Base-by-base conservation (phyloP, 1,140 invertebrate species). In the Lineus longissimus region DNA sequence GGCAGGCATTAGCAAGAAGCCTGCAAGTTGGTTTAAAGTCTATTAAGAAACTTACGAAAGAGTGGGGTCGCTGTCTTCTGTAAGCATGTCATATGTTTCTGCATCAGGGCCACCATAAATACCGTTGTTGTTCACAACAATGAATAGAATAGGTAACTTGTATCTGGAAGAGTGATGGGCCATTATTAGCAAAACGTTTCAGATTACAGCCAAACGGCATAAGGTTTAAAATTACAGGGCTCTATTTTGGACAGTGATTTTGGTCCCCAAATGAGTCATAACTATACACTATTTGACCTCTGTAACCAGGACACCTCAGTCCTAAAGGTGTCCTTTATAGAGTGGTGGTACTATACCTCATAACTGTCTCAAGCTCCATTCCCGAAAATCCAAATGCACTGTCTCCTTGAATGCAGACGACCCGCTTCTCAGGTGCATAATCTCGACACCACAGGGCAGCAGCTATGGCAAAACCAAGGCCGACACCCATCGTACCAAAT, bases 401-500 rank as follows among this genome's bases (percentile, higher is more conserved):
- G 78, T 98, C 95, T 0, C 95, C 94, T 83, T 96, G 91, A 0
- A 96, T 88, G 70, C 86, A 88, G 40, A 97, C 83, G 0, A 97
- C 93, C 72, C 88, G 84, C 76, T 95, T 95, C 0, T 83, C 81
- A 0, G 92, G 91, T 17, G 86, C 85, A 80, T 90, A 82, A 72
- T 95, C 89, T 68, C 89, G 87, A 75, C 92, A 94, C 81, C 89
- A 95, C 62, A 97, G 82, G 6, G 93, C 93, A 30, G 95, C 92
- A 23, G 95, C 94, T 55, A 97, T 88, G 0, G 92, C 94, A 82
- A 93, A 98, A 17, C 94, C 95, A 1, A 90, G 86, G 19, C 95
- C 95, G 59, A 98, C 93, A 17, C 95, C 95, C 94, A 98, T 97
- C 0, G 95, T 97, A 19, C 94, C 95, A 84, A 96, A 97, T 15